Evolutionary conservation across 2,113 vertebrate species (phyloP), one percentile per base, ranked within the genome.

Genomic region (Entelurus aequoreus): DNA sequence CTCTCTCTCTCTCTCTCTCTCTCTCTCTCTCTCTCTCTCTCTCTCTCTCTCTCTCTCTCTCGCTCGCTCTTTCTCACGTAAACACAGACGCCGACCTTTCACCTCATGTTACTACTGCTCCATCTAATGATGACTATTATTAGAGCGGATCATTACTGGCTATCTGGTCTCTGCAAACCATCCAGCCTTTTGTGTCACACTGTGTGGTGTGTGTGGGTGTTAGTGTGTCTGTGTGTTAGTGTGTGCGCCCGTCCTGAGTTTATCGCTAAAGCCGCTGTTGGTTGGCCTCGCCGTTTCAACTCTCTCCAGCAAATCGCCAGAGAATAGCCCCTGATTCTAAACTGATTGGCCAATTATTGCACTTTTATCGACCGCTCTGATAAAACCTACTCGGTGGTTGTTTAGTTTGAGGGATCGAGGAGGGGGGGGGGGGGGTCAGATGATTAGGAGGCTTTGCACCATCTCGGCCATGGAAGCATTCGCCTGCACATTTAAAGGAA

Each of bases 301-400:
- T 38, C 60, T 57, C 71, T 71, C 67, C 67, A 71, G 54, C 53
- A 36, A 54, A 10, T 58, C 11, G 42, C 47, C 60, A 62, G 65
- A 78, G 69, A 80, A 81, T 57, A 78, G 77, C 40, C 66, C 14
- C 60, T 82, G 81, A 86, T 80, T 86, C 79, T 69, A 13, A 46
- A 37, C 44, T 66, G 81, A 82, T 75, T 71, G 58, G 75, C 62
- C 69, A 83, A 69, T 82, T 84, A 81, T 55, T 73, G 36, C 51
- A 3, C 70, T 80, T 78, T 79, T 75, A 76, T 74, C 40, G 0
- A 48, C 54, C 7, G 6, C 5, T 8, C 48, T 69, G 57, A 75
- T 58, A 52, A 46, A 8, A 13, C 36, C 56, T 12, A 15, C 28
- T 42, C 16, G 44, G 48, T 56, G 75, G 70, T 57, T 19, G 44